These are phyloP conservation scores for Rhinopomastus cyanomelas DNA, from an alignment of 2,113 vertebrate genomes.

Conservation along the genomic window DNA sequence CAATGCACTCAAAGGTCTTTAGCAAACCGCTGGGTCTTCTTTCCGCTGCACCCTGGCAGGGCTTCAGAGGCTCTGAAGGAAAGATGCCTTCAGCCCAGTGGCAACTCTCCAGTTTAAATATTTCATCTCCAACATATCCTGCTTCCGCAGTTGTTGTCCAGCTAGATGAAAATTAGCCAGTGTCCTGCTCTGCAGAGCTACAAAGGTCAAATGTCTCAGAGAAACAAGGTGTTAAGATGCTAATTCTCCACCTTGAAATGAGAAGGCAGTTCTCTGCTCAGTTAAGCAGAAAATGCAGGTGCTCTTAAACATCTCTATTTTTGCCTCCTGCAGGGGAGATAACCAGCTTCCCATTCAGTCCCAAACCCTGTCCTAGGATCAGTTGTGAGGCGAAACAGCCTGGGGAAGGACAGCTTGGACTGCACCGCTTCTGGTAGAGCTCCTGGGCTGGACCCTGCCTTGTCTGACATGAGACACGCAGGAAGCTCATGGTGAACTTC, in stretches of 20 bases:
- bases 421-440: background rate
- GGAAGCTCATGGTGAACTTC: background rate
- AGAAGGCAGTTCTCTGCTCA: background rate
- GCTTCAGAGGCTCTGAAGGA: background rate
- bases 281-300: slow-evolving; percentile 42
- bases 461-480: background rate
- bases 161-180: slow-evolving; percentile 54
- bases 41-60: accelerated
- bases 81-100: background rate
- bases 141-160: background rate
- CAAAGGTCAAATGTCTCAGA: slow-evolving; percentile 39
- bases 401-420: background rate
- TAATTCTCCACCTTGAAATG: slow-evolving; percentile 4
- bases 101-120: background rate
- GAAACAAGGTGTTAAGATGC: slow-evolving; percentile 41
- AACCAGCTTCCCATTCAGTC: background rate
- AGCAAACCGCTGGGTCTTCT: background rate
- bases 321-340: background rate
- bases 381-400: background rate
- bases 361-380: background rate
- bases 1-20: background rate
- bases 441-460: background rate
- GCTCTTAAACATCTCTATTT: background rate
- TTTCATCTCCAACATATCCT: background rate
- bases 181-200: background rate